Base-by-base conservation (phyloP, 2,888 invertebrate genomes). In the Apodemia mormo region DNA sequence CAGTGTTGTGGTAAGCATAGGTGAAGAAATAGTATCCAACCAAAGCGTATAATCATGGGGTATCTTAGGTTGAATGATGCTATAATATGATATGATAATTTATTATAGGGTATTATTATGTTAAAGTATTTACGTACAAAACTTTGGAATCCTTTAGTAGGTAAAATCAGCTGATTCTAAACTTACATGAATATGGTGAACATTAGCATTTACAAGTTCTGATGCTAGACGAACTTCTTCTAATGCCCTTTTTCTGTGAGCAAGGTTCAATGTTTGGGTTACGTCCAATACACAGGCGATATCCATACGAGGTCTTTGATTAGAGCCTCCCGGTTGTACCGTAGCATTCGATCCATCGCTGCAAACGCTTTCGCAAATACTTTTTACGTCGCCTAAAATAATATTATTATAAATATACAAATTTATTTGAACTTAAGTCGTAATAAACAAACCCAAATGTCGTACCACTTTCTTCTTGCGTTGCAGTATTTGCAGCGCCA, bases 251-350 rank as follows among this genome's bases (percentile, higher is more conserved):
- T 96, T 96, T 68, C 98, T 94, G 77, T 97, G 96, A 68, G 94
- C 89, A 76, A 97, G 86, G 86, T 96, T 95, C 77, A 96, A 95
- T 33, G 95, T 93, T 83, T 97, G 96, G 79, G 95, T 95, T 72
- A 96, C 87, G 91, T 98, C 98, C 78, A 98, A 94, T 75, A 98
- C 96, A 90, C 97, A 97, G 68, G 96, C 98, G 74, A 98, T 97
- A 86, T 98, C 97, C 97, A 98, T 97, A 78, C 95, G 94, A 37
- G 96, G 95, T 76, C 95, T 83, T 73, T 87, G 88, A 76, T 87
- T 91, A 1, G 85, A 78, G 45, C 81, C 85, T 66, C 89, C 87
- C 29, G 91, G 82, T 77, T 93, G 93, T 52, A 93, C 90, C 7
- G 93, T 94, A 56, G 93, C 90, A 75, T 84, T 91, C n/a, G 94